A percentile compares a stretch with the other conserved stretches of the same genome.
Evolutionary conservation across 2,797 vertebrate species (phyloP).

Genomic region (Ctenochaetus hawaiiensis): DNA sequence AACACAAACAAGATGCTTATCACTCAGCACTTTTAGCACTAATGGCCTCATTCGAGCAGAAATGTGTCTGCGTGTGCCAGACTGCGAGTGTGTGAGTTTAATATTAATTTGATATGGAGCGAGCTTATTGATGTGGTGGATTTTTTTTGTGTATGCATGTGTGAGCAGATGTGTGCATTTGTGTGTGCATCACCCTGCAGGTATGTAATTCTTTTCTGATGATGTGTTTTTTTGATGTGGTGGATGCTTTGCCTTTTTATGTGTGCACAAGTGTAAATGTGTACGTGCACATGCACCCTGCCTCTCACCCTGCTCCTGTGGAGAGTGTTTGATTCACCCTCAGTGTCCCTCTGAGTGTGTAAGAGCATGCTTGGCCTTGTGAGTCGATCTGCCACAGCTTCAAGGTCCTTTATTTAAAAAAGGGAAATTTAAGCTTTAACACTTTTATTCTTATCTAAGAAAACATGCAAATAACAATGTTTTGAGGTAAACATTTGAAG

Average conservation of each 20-base stretch:
- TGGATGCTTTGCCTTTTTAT: neutral
- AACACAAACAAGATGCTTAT: conserved; percentile 45
- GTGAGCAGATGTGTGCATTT: neutral
- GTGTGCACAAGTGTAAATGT: neutral
- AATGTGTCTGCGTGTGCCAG: neutral
- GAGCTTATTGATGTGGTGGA: too few relatives aligned
- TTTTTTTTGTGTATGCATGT: neutral
- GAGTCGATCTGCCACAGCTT: too few relatives aligned
- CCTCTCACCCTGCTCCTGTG: neutral
- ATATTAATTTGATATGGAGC: neutral
- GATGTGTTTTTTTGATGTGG: too few relatives aligned
- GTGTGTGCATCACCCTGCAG: too few relatives aligned
- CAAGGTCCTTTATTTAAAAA: too few relatives aligned
- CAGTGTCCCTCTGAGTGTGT: neutral
- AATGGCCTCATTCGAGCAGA: conserved; percentile 19
- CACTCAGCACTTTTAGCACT: conserved; percentile 16
- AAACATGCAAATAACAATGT: neutral
- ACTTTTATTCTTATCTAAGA: neutral
- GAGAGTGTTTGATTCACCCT: conserved; percentile 8
- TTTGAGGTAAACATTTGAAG: neutral
- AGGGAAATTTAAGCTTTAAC: too few relatives aligned
- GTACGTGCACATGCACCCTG: neutral
- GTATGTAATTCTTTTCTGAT: too few relatives aligned
- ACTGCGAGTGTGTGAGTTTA: neutral
- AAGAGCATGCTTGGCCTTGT: neutral